Conservation (phyloP, 2,113 vertebrate species). For the Dasyurus viverrinus region DNA sequence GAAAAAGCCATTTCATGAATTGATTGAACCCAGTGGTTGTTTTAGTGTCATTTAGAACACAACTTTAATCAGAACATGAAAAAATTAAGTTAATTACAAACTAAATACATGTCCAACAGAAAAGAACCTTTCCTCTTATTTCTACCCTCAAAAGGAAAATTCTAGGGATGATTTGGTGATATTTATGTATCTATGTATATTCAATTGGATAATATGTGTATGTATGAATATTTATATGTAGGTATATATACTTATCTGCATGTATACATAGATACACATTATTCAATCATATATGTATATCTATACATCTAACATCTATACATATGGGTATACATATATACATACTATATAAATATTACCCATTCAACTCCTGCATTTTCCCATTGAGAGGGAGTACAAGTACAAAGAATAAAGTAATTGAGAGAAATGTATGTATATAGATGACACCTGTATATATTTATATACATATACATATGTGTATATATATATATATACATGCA, state of each 20-base stretch:
- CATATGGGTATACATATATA: background rate
- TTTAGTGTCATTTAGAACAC: background rate
- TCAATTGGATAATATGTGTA: background rate
- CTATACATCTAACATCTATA: no score
- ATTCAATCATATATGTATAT: background rate
- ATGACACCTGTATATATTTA: background rate
- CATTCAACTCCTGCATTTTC: background rate
- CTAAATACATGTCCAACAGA: background rate
- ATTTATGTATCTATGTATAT: background rate
- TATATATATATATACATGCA: background rate
- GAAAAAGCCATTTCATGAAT: background rate
- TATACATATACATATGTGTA: background rate
- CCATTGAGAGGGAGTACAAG: background rate
- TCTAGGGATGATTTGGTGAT: background rate
- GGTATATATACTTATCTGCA: background rate
- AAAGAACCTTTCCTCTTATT: background rate
- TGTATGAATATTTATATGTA: background rate
- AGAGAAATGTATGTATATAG: background rate
- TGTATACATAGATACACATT: background rate
- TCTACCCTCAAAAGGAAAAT: background rate
- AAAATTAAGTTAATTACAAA: background rate
- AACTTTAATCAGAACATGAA: conserved; percentile 6
- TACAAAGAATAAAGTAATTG: background rate
- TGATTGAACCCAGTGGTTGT: background rate
- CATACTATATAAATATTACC: background rate